phyloP scores from a whole-genome alignment of 2,797 vertebrate species.

The Pyrrhura leucotis region DNA sequence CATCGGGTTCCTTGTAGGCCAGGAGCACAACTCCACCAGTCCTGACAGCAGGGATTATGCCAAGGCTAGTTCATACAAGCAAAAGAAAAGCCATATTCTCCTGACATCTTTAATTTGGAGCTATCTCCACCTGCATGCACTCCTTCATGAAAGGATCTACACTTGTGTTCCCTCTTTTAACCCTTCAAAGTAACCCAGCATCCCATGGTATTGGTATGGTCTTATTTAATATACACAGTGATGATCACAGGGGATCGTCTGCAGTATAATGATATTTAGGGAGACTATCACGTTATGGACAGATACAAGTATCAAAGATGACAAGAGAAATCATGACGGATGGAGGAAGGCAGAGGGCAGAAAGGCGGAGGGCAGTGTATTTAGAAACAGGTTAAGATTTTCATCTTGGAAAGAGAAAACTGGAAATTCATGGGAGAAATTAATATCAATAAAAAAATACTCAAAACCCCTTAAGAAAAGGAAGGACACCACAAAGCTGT shows the following conservation, averaged over 20 bases:
- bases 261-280: background rate
- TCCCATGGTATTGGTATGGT: background rate
- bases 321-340: background rate
- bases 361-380: background rate
- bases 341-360: background rate
- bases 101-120: background rate
- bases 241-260: background rate
- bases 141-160: background rate
- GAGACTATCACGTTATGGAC: rapidly evolving
- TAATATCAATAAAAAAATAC: background rate
- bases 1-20: background rate
- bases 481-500: background rate
- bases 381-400: background rate
- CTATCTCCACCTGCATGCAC: background rate
- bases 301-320: background rate
- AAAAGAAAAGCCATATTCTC: background rate
- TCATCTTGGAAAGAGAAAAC: background rate
- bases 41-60: background rate
- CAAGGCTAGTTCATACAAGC: background rate
- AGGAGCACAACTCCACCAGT: background rate
- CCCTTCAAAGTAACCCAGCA: background rate
- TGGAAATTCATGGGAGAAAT: background rate
- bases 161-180: background rate
- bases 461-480: background rate
- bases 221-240: background rate